A percentile compares a stretch with the other conserved stretches of the same genome.
Conservation (phyloP, 2,888 invertebrate species). For the Acronicta aceris region DNA sequence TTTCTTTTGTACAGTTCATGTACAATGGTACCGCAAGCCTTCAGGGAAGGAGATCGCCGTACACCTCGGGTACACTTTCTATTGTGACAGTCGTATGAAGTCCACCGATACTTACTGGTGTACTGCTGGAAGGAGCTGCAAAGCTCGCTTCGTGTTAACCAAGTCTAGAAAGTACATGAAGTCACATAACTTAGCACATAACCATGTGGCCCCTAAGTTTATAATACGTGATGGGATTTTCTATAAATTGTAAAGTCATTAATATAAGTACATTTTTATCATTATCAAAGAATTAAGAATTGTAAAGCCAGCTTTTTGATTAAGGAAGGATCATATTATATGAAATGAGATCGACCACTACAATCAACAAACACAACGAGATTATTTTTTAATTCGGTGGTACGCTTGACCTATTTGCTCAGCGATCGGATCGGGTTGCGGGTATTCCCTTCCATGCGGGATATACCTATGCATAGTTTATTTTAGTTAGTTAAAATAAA, state of each 20-base stretch:
- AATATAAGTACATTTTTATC: too few species aligned
- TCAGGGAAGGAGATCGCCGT: slow-evolving; percentile 60
- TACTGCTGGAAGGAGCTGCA: slow-evolving; percentile 9
- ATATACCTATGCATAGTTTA: too few species aligned
- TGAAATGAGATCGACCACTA: too few species aligned
- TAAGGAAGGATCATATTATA: too few species aligned
- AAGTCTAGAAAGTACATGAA: slow-evolving; percentile 16
- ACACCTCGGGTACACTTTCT: slow-evolving; percentile 64
- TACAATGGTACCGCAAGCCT: slow-evolving; percentile 39
- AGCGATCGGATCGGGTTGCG: too few species aligned
- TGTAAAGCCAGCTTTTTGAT: too few species aligned
- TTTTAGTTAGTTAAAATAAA: too few species aligned
- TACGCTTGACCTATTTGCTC: too few species aligned
- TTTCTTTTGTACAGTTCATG: slow-evolving; percentile 21
- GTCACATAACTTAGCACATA: slow-evolving; percentile 17
- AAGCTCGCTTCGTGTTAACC: slow-evolving; percentile 21
- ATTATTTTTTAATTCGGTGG: too few species aligned
- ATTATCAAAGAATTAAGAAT: too few species aligned
- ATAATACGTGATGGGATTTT: background rate
- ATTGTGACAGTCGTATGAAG: slow-evolving; percentile 24
- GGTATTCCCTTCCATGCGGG: too few species aligned
- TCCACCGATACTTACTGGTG: slow-evolving; percentile 19
- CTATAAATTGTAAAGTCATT: background rate
- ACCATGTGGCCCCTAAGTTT: slow-evolving; percentile 14
- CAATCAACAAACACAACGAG: too few species aligned